Evolutionary conservation across 35 echinoderm and acorn worm species (phyloP).

Genomic region (Ophiothrix spiculata): DNA sequence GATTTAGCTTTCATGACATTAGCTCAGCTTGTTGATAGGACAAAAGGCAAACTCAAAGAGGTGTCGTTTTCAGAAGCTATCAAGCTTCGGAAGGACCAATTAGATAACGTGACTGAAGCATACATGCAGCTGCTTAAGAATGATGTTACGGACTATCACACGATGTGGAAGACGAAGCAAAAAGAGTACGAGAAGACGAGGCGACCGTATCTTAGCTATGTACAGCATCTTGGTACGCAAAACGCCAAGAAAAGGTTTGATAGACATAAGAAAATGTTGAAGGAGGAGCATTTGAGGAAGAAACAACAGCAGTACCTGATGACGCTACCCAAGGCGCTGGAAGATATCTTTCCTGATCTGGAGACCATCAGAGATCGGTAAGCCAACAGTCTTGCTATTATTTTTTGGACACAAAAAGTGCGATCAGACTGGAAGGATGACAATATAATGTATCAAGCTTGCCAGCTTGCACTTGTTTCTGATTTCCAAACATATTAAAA

Average conservation of each 20-base stretch:
- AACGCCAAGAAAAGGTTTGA: slow-evolving; percentile 59
- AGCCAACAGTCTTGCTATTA: too few relatives aligned
- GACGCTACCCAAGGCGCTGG: slow-evolving; percentile 58
- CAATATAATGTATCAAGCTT: too few relatives aligned
- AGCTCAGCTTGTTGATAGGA: slow-evolving; percentile 67
- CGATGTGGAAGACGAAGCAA: slow-evolving; percentile 66
- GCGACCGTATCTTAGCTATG: slow-evolving; percentile 30
- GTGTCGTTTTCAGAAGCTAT: slow-evolving; percentile 51
- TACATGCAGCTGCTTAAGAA: slow-evolving; percentile 47
- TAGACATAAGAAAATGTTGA: slow-evolving; percentile 64
- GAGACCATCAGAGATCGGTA: slow-evolving; percentile 63
- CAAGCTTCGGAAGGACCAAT: slow-evolving; percentile 42
- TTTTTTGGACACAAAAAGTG: too few relatives aligned
- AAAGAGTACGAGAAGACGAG: slow-evolving; percentile 44
- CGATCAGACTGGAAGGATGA: too few relatives aligned
- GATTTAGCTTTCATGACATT: slow-evolving; percentile 68
- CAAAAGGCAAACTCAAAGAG: slow-evolving; percentile 54
- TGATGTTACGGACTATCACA: slow-evolving; percentile 76
- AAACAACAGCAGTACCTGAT: slow-evolving; percentile 61
- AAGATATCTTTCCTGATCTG: slow-evolving; percentile 69
- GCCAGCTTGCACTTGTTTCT: too few relatives aligned
- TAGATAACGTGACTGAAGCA: slow-evolving; percentile 44
- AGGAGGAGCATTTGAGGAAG: slow-evolving; percentile 57
- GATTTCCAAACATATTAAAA: too few relatives aligned
- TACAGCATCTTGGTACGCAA: slow-evolving; percentile 43